Conservation (phyloP, 2,113 vertebrate species). For the Mesitornis unicolor region DNA sequence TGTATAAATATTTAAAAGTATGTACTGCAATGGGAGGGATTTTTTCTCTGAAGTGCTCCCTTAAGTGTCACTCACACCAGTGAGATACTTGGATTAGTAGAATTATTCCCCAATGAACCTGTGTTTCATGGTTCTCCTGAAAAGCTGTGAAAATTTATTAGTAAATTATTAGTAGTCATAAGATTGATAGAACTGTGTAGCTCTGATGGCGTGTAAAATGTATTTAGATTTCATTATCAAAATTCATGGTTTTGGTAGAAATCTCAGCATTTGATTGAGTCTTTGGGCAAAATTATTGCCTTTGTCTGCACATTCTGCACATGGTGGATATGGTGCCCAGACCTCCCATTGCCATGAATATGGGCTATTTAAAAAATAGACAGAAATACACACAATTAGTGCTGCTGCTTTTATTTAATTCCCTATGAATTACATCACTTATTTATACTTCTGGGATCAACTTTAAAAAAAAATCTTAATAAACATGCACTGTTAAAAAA, state of each 20-base stretch:
- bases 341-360: background rate
- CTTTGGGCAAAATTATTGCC: background rate
- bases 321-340: background rate
- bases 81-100: background rate
- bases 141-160: background rate
- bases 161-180: background rate
- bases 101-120: background rate
- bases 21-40: background rate
- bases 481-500: background rate
- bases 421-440: background rate
- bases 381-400: background rate
- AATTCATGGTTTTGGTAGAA: background rate
- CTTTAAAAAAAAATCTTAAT: background rate
- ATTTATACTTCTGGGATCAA: background rate
- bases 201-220: background rate
- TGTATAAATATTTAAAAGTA: background rate
- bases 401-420: background rate
- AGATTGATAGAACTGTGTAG: background rate
- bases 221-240: background rate
- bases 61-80: background rate
- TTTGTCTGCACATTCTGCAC: background rate
- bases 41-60: background rate
- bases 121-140: background rate
- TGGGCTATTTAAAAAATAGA: background rate
- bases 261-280: background rate